phyloP scores from a whole-genome alignment of 1,140 invertebrate species.

The Gonatopus flavifemur region DNA sequence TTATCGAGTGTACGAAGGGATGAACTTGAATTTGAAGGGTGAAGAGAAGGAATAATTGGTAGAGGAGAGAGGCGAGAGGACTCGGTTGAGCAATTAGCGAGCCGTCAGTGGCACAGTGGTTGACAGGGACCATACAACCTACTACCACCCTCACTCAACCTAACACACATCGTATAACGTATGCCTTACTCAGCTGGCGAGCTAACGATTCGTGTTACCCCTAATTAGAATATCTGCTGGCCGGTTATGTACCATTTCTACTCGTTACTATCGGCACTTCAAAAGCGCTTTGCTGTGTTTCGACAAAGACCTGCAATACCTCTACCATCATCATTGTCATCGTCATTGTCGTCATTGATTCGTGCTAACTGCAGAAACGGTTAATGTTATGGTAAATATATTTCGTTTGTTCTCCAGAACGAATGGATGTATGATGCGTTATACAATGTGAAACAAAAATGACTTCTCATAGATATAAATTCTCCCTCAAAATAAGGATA shows the following conservation, averaged over 20 bases:
- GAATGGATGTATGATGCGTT: too few species aligned
- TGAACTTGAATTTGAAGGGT: conserved; percentile 56
- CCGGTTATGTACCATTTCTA: conserved; percentile 29
- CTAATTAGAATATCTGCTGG: conserved; percentile 53
- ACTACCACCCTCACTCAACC: conserved; percentile 11
- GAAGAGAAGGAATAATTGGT: too few species aligned
- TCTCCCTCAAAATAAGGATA: too few species aligned
- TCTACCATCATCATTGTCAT: too few species aligned
- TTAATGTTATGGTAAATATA: too few species aligned
- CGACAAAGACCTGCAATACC: too few species aligned
- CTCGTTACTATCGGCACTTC: conserved; percentile 22
- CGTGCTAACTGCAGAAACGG: too few species aligned
- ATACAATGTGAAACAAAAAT: too few species aligned
- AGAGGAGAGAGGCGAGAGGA: conserved; percentile 35
- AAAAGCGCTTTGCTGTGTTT: conserved; percentile 11
- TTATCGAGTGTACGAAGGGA: conserved; percentile 44
- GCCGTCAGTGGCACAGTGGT: conserved; percentile 59
- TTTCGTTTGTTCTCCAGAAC: too few species aligned
- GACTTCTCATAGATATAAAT: too few species aligned
- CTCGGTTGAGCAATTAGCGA: conserved; percentile 57
- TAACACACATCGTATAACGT: conserved; percentile 11
- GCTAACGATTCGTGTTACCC: conserved; percentile 37
- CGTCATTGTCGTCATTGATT: too few species aligned
- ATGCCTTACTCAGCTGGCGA: conserved; percentile 51
- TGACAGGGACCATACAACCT: conserved; percentile 51